Conservation (phyloP, 64 coral and sea anemone genomes). For the Pachyseris speciosa region DNA sequence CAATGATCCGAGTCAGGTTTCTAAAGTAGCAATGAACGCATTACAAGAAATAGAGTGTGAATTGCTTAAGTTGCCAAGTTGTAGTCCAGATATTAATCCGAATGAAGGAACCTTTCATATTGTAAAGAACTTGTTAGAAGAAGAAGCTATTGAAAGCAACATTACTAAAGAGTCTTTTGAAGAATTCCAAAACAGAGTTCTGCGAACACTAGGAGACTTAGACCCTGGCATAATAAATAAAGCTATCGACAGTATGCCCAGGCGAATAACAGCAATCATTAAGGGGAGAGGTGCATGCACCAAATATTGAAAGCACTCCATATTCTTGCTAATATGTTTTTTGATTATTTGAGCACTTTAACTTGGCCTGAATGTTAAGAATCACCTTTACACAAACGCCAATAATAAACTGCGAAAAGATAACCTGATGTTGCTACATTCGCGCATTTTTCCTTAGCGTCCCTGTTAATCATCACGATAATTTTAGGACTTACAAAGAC, state of each 20-base stretch:
- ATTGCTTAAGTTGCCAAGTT: background rate
- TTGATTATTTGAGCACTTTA: no score
- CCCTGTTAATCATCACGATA: no score
- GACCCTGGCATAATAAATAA: background rate
- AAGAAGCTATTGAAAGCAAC: slow-evolving; percentile 5
- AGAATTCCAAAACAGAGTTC: slow-evolving; percentile 14
- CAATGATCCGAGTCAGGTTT: slow-evolving; percentile 18
- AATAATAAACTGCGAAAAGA: no score
- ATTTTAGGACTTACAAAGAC: no score
- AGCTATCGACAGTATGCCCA: background rate
- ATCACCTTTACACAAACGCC: no score
- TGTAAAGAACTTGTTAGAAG: background rate
- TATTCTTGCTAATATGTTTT: no score
- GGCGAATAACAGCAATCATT: no score
- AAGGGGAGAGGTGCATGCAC: no score
- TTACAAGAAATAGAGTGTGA: slow-evolving; percentile 18
- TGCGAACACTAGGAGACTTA: background rate
- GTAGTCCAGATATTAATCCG: slow-evolving; percentile 37
- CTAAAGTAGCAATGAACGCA: slow-evolving; percentile 13
- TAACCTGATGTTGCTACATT: no score
- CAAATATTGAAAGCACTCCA: no score
- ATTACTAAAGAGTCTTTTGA: slow-evolving; percentile 9
- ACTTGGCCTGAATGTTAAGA: no score
- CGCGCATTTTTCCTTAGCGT: no score
- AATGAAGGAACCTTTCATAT: slow-evolving; percentile 29